Evolutionary conservation across 2,888 invertebrate genomes (phyloP), one percentile per base, ranked within the genome.

Genomic region (Mimas tiliae): DNA sequence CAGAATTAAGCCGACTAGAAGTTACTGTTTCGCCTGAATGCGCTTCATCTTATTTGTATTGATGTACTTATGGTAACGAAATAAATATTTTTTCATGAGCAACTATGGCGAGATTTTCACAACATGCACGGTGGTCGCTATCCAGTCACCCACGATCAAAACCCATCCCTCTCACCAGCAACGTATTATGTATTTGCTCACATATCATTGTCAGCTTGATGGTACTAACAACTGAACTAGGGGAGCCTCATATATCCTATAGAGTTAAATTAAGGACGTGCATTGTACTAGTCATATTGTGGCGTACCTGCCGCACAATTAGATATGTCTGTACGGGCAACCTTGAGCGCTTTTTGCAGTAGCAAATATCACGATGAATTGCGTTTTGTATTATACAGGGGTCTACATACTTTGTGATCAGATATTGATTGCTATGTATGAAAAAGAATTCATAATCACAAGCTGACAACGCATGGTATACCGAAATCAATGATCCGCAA

Each of bases 331-430:
- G 19, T 45, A 45, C 21, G 21, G 16, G 19, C 16, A 67, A 64
- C 67, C 64, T 67, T 67, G 66, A 64, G 16, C n/a, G 55, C 63
- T 67, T 64, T 65, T 67, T 63, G 52, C 55, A 53, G 47, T 38
- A 16, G 63, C n/a, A 50, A 66, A 58, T 48, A 58, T 48, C 63
- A 66, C 55, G 47, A 63, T 58, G 67, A 64, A 64, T 67, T 50
- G 58, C 50, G 38, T 38, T 58, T 66, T 53, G 7, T 55, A 34
- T 34, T 16, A 50, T 19, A 8, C 50, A 50, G 50, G 16, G 9
- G n/a, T 11, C 55, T 9, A 34, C 8, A 34, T 38, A 38, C 38
- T 8, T 53, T 55, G 33, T 16, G 55, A 38, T 16, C 55, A 53
- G 34, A 8, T 7, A 16, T 55, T 38, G 38, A 55, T 34, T 55